phyloP scores from a whole-genome alignment of 2,113 vertebrate species.

The Rhombomys opimus region DNA sequence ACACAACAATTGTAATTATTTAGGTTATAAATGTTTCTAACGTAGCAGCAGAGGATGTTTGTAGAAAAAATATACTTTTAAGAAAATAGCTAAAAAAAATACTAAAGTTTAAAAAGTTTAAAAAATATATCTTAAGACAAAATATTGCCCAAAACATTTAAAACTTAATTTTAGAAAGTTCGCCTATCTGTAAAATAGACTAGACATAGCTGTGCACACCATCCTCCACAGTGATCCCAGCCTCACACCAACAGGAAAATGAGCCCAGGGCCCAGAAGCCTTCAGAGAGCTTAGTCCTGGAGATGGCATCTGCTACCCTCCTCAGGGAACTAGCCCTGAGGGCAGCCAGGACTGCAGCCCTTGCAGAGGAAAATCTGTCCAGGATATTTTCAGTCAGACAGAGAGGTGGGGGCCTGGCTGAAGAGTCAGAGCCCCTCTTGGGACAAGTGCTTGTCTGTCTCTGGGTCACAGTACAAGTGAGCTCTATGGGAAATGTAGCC shows the following conservation, averaged over 20 bases:
- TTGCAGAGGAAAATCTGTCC: neutral
- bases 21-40: slow-evolving; percentile 79
- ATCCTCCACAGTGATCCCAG: neutral
- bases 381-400: slow-evolving; percentile 34
- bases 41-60: slow-evolving; percentile 77
- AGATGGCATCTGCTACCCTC: neutral
- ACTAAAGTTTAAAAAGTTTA: slow-evolving; percentile 84
- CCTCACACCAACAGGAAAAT: neutral
- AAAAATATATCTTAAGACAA: slow-evolving; percentile 76
- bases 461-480: neutral
- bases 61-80: slow-evolving; percentile 89
- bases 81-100: slow-evolving; percentile 87
- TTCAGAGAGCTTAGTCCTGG: neutral
- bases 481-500: neutral
- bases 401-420: neutral
- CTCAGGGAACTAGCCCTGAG: neutral
- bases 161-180: slow-evolving; percentile 60
- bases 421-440: neutral
- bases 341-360: neutral
- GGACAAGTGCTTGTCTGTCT: too few species aligned
- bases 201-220: neutral
- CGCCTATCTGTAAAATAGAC: neutral
- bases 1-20: slow-evolving; percentile 64
- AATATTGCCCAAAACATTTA: slow-evolving; percentile 65
- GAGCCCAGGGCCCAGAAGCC: neutral